phyloP scores from a whole-genome alignment of 2,888 invertebrate genomes.

The Drepanosiphum platanoidis region DNA sequence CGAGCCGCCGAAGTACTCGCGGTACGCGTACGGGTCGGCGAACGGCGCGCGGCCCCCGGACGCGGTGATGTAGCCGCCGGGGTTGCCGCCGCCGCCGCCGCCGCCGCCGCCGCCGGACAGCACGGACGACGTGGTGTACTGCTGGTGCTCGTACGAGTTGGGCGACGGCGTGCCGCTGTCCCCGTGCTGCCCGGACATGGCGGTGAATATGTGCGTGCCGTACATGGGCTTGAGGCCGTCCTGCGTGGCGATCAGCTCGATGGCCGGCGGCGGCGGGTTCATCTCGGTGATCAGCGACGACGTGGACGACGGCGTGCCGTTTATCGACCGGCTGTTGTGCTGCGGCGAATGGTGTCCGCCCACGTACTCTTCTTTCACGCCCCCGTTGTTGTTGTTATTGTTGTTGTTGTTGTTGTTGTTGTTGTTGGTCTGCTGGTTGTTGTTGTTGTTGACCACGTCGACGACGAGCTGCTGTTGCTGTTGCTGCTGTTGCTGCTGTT shows the following conservation, averaged over 20 bases:
- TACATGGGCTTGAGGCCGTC: slow-evolving; percentile 72
- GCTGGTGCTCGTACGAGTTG: slow-evolving; percentile 71
- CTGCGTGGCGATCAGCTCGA: slow-evolving; percentile 69
- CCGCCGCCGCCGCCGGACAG: slow-evolving; percentile 63
- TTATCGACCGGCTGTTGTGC: slow-evolving; percentile 74
- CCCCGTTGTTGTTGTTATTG: slow-evolving; percentile 66
- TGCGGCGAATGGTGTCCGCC: slow-evolving; percentile 70
- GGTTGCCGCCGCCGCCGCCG: slow-evolving; percentile 65
- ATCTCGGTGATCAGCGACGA: slow-evolving; percentile 72
- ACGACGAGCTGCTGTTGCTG: slow-evolving; percentile 69
- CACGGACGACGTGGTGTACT: slow-evolving; percentile 66
- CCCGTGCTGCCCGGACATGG: slow-evolving; percentile 68
- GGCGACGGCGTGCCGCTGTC: slow-evolving; percentile 74
- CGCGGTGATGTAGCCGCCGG: slow-evolving; percentile 67
- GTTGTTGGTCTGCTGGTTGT: slow-evolving; percentile 70
- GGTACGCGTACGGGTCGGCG: slow-evolving; percentile 81
- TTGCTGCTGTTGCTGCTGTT: slow-evolving; percentile 68
- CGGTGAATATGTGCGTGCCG: slow-evolving; percentile 77
- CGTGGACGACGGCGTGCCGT: slow-evolving; percentile 76
- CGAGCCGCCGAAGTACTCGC: slow-evolving; percentile 76
- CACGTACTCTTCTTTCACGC: slow-evolving; percentile 66
- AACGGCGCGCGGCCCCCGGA: slow-evolving; percentile 70
- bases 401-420: slow-evolving; percentile 66
- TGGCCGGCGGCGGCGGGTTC: slow-evolving; percentile 75
- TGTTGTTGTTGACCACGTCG: slow-evolving; percentile 69